Percentiles rank a stretch among this genome's conserved stretches.
Conservation (phyloP, 2,797 vertebrate species). For the Platyrinchus mystaceus region DNA sequence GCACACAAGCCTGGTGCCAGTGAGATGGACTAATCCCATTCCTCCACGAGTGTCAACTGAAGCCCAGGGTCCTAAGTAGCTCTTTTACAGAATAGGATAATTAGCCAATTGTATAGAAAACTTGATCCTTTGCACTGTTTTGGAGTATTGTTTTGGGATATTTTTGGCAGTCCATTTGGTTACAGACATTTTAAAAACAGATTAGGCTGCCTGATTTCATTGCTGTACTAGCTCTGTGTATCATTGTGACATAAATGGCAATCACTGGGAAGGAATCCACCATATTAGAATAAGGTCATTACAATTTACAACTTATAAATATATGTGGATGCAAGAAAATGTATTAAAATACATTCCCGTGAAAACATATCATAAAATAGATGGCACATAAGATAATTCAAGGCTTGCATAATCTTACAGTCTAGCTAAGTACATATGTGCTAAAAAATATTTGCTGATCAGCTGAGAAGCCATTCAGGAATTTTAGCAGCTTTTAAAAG, state of each 20-base stretch:
- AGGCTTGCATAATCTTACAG: not conserved
- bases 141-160: not conserved
- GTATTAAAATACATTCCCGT: not conserved
- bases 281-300: slow-evolving; percentile 14
- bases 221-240: not conserved
- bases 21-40: not conserved
- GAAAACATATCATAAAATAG: not conserved
- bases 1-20: not conserved
- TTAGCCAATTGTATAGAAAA: not conserved
- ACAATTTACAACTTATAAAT: slow-evolving; percentile 3
- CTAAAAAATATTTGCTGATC: not conserved
- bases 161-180: slow-evolving; percentile 25
- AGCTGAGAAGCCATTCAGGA: not conserved
- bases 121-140: not conserved
- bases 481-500: not conserved
- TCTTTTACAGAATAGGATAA: not conserved
- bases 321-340: not conserved
- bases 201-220: not conserved
- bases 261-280: not conserved
- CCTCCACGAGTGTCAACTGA: not conserved
- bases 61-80: not conserved
- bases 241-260: not conserved
- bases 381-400: not conserved
- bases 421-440: not conserved
- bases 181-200: slow-evolving; percentile 22